phyloP scores from a whole-genome alignment of 92 coral and sea anemone genomes.

The Bergia sp. region DNA sequence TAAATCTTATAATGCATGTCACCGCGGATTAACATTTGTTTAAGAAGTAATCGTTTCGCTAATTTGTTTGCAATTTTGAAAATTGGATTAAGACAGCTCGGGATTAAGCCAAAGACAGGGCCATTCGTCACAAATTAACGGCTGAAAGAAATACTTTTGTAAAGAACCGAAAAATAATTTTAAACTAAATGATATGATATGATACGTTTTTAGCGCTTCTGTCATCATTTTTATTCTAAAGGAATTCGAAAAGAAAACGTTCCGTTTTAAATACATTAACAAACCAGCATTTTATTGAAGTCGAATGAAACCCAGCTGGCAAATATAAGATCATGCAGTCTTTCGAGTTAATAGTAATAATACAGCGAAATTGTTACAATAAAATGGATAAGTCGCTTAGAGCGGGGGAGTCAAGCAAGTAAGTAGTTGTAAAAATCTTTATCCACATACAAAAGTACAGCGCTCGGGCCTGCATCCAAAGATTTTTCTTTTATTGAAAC shows the following conservation, averaged over 20 bases:
- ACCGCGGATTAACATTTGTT: conserved; percentile 22
- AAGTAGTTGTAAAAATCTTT: too few species aligned
- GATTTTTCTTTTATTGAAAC: too few species aligned
- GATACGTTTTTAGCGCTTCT: background rate
- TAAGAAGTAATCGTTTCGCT: conserved; percentile 28
- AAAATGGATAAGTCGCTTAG: too few species aligned
- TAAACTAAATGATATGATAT: too few species aligned
- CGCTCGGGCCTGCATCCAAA: too few species aligned
- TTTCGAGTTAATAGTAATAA: too few species aligned
- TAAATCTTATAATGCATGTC: conserved; percentile 1
- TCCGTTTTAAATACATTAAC: background rate
- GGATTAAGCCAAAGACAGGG: conserved; percentile 8
- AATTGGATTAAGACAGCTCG: conserved; percentile 30
- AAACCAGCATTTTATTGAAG: background rate
- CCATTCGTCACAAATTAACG: background rate
- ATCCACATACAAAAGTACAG: too few species aligned
- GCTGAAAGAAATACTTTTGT: background rate
- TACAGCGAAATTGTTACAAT: too few species aligned
- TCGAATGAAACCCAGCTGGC: background rate
- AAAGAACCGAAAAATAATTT: too few species aligned
- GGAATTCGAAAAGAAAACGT: background rate
- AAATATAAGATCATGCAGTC: too few species aligned
- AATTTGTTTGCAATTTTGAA: conserved; percentile 28
- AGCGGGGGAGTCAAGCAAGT: too few species aligned
- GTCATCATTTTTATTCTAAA: background rate